A percentile compares a stretch with the other conserved stretches of the same genome.
Conservation (phyloP, 2,888 invertebrate species). For the Dascillus cervinus region DNA sequence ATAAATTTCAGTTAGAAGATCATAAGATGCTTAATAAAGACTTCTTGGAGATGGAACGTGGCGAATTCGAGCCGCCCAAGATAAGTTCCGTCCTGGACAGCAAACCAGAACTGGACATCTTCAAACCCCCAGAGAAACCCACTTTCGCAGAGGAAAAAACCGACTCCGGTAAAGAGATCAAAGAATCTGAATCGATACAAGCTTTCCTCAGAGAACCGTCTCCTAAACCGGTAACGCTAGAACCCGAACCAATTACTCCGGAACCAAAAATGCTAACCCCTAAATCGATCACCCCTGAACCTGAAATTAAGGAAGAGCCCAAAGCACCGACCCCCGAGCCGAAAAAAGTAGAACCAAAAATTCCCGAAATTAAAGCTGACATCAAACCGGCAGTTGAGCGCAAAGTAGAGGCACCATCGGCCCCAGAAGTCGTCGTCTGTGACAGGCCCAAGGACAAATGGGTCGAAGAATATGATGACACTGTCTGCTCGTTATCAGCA, state of each 20-base stretch:
- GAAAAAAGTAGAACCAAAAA: conserved; percentile 12
- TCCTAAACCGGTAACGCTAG: conserved; percentile 10
- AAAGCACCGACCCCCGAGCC: conserved; percentile 7
- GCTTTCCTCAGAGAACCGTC: conserved; percentile 6
- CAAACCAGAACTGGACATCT: conserved; percentile 47
- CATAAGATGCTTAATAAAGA: conserved; percentile 27
- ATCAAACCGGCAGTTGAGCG: conserved; percentile 2
- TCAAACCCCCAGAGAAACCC: conserved; percentile 28
- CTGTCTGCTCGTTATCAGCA: conserved; percentile 32
- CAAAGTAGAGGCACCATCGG: conserved; percentile 20
- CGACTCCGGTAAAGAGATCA: conserved; percentile 31
- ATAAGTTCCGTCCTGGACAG: conserved; percentile 44
- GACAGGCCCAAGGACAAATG: conserved; percentile 17
- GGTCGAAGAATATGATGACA: conserved; percentile 16
- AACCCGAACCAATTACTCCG: conserved; percentile 17
- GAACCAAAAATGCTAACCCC: conserved; percentile 14
- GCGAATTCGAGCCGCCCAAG: conserved; percentile 11
- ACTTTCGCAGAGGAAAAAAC: conserved; percentile 11
- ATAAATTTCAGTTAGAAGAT: conserved; percentile 18
- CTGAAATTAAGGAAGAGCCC: conserved; percentile 5
- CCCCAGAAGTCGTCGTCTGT: conserved; percentile 11
- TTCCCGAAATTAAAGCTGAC: too few relatives aligned
- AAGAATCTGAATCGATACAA: conserved; percentile 25
- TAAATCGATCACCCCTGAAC: conserved; percentile 10
- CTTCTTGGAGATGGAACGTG: conserved; percentile 36